Evolutionary conservation across 2,113 vertebrate species (phyloP).

Genomic region (crab-eating macaque (Macaca fascicularis)): DNA sequence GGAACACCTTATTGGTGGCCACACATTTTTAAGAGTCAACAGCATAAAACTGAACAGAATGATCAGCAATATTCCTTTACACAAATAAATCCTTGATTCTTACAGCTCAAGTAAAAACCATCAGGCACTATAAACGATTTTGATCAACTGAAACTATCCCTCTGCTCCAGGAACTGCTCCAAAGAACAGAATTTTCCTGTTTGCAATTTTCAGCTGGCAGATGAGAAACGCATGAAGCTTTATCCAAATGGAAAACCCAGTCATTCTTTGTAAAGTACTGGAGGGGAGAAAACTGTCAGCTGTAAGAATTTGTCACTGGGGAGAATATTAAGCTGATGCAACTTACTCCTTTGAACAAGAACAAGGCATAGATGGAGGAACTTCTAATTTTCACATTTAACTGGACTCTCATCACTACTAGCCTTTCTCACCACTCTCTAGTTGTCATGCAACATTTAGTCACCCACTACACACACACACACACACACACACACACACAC

Average conservation of each 20-base stretch:
- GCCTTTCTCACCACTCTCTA: neutral
- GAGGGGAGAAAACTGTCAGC: slow-evolving; percentile 14
- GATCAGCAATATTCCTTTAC: neutral
- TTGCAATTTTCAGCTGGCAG: slow-evolving; percentile 77
- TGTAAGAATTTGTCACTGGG: slow-evolving; percentile 61
- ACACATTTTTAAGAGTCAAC: neutral
- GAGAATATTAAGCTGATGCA: slow-evolving; percentile 59
- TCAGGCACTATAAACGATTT: slow-evolving; percentile 62
- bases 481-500: neutral
- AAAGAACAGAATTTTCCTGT: slow-evolving; percentile 73
- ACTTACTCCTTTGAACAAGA: slow-evolving; percentile 57
- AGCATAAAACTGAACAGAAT: neutral
- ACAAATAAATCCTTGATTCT: slow-evolving; percentile 42
- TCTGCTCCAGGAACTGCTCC: slow-evolving; percentile 67
- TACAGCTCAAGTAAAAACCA: slow-evolving; percentile 58
- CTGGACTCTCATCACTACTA: neutral
- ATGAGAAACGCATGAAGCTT: slow-evolving; percentile 76
- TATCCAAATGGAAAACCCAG: slow-evolving; percentile 77
- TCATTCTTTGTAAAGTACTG: slow-evolving; percentile 68
- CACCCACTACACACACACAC: neutral
- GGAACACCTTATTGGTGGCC: neutral
- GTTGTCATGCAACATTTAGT: neutral
- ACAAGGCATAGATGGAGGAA: neutral
- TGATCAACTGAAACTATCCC: slow-evolving; percentile 66
- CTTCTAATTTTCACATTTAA: slow-evolving; percentile 37